These are phyloP conservation scores for Diplosoma virens DNA, from an alignment of 23 tunicate species.

Conservation along the genomic window DNA sequence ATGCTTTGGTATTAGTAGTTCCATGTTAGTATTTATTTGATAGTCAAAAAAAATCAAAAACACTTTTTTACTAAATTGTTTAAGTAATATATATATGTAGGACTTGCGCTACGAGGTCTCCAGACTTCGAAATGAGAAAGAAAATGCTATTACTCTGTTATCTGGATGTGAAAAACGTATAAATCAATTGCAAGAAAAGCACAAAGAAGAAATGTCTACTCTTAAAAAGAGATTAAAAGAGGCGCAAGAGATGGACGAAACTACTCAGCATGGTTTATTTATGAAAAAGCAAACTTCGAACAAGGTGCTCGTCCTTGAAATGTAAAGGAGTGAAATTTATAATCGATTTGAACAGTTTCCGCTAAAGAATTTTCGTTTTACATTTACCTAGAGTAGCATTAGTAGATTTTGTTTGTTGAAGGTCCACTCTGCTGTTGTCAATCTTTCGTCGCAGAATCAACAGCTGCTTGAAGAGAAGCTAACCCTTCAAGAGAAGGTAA, in stretches of 20 bases:
- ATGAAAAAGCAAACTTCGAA: constrained; percentile 50
- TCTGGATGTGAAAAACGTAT: constrained; percentile 38
- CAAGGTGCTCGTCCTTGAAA: constrained; percentile 14
- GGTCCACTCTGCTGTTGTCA: constrained; percentile 62
- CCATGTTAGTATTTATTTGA: not conserved
- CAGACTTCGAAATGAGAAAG: constrained; percentile 46
- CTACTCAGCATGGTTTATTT: constrained; percentile 21
- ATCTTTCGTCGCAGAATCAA: constrained; percentile 70
- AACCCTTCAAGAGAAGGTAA: constrained; percentile 44
- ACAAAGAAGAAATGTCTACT: constrained; percentile 26
- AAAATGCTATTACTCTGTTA: constrained; percentile 45
- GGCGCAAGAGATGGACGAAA: constrained; percentile 33
- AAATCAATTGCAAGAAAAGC: constrained; percentile 41
- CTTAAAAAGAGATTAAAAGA: constrained; percentile 27
- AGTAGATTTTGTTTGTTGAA: not conserved
- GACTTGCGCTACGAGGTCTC: constrained; percentile 31
- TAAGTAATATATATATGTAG: no score
- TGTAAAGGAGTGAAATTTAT: not conserved
- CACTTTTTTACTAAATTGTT: not conserved
- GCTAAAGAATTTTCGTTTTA: not conserved
- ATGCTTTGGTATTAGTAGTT: not conserved
- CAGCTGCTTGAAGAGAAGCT: constrained; percentile 63
- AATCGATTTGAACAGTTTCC: no score
- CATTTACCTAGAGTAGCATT: not conserved
- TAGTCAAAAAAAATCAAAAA: not conserved